Evolutionary conservation across 2,797 vertebrate species (phyloP).

Genomic region (Epinephelus malabaricus): DNA sequence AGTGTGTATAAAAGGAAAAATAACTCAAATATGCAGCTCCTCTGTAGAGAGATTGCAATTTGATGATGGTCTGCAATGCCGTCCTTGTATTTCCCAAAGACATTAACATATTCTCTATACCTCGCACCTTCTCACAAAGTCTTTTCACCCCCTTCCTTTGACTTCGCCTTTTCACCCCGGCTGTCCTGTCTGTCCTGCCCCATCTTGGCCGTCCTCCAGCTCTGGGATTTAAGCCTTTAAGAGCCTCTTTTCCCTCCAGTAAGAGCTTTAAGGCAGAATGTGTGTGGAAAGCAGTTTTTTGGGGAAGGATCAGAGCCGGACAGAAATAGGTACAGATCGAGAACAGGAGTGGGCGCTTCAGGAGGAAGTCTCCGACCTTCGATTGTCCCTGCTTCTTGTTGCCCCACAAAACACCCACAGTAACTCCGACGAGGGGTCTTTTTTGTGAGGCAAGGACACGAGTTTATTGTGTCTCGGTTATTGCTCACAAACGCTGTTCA

Average conservation of each 20-base stretch:
- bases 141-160: slow-evolving; percentile 67
- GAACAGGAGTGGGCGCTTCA: slow-evolving; percentile 61
- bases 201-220: slow-evolving; percentile 69
- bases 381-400: slow-evolving; percentile 47
- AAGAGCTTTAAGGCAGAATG: slow-evolving; percentile 81
- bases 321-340: slow-evolving; percentile 75
- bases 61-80: slow-evolving; percentile 28
- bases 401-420: slow-evolving; percentile 50
- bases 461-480: slow-evolving; percentile 50
- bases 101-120: slow-evolving; percentile 61
- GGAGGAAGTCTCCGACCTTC: slow-evolving; percentile 73
- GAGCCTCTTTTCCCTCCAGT: slow-evolving; percentile 75
- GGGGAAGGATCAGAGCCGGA: slow-evolving; percentile 67
- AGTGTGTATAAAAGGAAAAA: slow-evolving; percentile 37
- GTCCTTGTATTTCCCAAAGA: slow-evolving; percentile 8
- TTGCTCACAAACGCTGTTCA: slow-evolving; percentile 47
- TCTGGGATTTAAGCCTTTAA: slow-evolving; percentile 77
- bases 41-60: slow-evolving; percentile 25
- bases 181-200: slow-evolving; percentile 49
- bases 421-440: slow-evolving; percentile 8
- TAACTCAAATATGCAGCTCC: slow-evolving; percentile 44
- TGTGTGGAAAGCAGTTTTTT: slow-evolving; percentile 80
- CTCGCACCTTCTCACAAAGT: slow-evolving; percentile 10
- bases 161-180: slow-evolving; percentile 40
- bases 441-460: slow-evolving; percentile 48